Evolutionary conservation across 2,888 invertebrate species (phyloP).

Genomic region (Serripes groenlandicus): DNA sequence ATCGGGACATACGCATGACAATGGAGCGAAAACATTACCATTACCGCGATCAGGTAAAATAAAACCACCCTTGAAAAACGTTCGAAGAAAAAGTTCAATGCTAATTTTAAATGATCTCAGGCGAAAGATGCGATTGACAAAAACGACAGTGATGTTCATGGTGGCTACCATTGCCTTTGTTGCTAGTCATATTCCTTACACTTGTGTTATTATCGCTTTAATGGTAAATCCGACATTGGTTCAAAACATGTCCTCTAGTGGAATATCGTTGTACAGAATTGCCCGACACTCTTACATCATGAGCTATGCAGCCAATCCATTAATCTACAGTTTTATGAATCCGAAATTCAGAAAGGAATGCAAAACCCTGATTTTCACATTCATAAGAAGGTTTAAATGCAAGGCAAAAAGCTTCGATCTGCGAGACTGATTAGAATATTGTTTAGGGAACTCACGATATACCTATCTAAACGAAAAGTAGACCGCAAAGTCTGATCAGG

Average conservation of each 20-base stretch:
- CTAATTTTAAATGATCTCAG: constrained; percentile 23
- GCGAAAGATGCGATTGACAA: constrained; percentile 47
- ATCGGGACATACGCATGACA: constrained; percentile 11
- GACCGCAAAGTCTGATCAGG: no score
- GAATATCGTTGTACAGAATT: constrained; percentile 38
- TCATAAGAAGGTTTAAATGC: constrained; percentile 42
- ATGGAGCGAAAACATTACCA: constrained; percentile 58
- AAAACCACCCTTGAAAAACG: neutral
- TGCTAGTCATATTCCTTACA: constrained; percentile 60
- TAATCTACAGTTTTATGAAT: constrained; percentile 66
- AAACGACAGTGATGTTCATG: constrained; percentile 67
- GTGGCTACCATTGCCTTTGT: constrained; percentile 59
- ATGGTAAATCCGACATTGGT: constrained; percentile 27
- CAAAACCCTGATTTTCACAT: constrained; percentile 32
- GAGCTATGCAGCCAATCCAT: constrained; percentile 60
- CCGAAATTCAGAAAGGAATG: constrained; percentile 60
- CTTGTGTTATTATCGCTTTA: constrained; percentile 37
- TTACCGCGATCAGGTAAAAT: constrained; percentile 24
- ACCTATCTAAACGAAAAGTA: no score
- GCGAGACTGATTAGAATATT: neutral
- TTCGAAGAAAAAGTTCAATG: constrained; percentile 17
- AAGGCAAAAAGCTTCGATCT: constrained; percentile 37
- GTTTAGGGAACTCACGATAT: no score
- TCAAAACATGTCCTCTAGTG: constrained; percentile 25
- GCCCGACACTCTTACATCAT: constrained; percentile 56